Evolutionary conservation across 2,113 vertebrate genomes (phyloP).

Genomic region (Prietella phreatophila): DNA sequence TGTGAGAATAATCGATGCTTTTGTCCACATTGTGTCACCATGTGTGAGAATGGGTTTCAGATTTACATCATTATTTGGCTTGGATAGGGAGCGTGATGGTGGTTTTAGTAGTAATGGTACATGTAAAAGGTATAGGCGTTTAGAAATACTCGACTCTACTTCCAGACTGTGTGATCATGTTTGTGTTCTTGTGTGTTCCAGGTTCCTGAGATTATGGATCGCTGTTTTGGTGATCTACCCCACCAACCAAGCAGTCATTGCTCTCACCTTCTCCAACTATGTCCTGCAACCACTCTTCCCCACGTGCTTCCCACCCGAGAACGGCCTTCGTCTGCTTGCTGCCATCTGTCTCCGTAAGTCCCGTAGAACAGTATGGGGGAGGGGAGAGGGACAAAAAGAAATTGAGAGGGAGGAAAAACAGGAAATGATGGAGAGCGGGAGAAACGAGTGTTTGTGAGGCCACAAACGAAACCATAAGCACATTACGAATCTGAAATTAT

Average conservation of each 20-base stretch:
- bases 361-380: background rate
- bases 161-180: background rate
- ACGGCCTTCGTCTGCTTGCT: constrained; percentile 81
- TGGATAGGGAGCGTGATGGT: background rate
- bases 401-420: background rate
- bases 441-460: background rate
- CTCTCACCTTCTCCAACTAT: constrained; percentile 91
- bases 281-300: constrained; percentile 89
- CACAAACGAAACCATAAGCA: background rate
- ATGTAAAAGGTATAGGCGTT: background rate
- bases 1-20: background rate
- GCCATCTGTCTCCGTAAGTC: constrained; percentile 87
- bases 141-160: background rate
- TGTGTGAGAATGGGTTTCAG: background rate
- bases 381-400: background rate
- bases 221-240: constrained; percentile 92
- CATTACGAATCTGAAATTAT: background rate
- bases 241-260: constrained; percentile 91
- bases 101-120: background rate
- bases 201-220: constrained; percentile 89
- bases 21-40: background rate
- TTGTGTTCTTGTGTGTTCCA: constrained; percentile 49
- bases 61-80: background rate
- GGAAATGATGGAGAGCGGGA: background rate
- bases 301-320: constrained; percentile 84